A percentile compares a stretch with the other conserved stretches of the same genome.
These are phyloP conservation scores for Drosophila serrata DNA, from an alignment of 1,140 invertebrate genomes.

Conservation along the genomic window DNA sequence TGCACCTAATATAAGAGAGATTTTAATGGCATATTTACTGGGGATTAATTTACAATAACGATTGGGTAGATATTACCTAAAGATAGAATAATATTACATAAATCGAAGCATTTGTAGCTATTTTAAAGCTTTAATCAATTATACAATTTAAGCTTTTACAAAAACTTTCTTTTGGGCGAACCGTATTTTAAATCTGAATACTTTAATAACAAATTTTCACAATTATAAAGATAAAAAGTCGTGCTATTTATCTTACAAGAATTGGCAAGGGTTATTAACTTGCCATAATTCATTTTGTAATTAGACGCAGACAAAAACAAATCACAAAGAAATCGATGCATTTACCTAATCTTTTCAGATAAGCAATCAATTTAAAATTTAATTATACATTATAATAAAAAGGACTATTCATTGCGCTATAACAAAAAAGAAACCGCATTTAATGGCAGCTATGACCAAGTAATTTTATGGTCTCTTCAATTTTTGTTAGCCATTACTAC, in stretches of 20 bases:
- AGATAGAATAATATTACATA: background rate
- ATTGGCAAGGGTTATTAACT: too few relatives aligned
- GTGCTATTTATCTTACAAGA: background rate
- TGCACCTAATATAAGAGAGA: background rate
- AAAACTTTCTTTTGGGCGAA: too few relatives aligned
- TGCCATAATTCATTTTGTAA: background rate
- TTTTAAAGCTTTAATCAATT: too few relatives aligned
- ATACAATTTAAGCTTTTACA: too few relatives aligned
- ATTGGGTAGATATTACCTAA: background rate
- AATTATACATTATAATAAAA: background rate
- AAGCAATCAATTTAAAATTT: background rate
- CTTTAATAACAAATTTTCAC: background rate
- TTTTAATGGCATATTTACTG: background rate
- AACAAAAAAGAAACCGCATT: background rate
- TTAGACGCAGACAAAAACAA: background rate
- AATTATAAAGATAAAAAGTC: background rate
- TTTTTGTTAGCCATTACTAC: background rate
- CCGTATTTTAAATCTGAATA: too few relatives aligned
- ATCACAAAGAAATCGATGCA: background rate
- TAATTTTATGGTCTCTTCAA: conserved; percentile 1
- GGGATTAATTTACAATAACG: background rate
- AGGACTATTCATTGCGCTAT: background rate
- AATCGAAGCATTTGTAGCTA: too few relatives aligned
- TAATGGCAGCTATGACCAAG: background rate
- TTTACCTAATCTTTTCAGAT: background rate